phyloP scores from a whole-genome alignment of 2,113 vertebrate genomes.

The Apteryx owenii region DNA sequence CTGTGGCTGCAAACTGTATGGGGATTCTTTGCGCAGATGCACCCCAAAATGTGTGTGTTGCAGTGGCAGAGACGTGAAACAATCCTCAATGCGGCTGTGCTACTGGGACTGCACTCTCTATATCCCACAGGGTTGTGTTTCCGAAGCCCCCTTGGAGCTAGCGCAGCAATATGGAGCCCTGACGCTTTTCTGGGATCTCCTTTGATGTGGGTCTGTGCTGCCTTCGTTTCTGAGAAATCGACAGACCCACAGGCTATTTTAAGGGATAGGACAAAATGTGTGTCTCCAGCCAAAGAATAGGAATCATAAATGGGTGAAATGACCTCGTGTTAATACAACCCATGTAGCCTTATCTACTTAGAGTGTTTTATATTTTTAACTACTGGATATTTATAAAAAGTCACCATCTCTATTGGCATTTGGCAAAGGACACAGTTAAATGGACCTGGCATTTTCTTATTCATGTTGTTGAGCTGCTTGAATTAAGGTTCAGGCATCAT shows the following conservation, averaged over 20 bases:
- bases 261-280: not conserved
- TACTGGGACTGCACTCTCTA: not conserved
- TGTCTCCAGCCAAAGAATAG: not conserved
- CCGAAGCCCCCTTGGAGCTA: not conserved
- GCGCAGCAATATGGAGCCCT: not conserved
- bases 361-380: slow-evolving; percentile 50
- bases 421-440: slow-evolving; percentile 71
- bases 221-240: slow-evolving; percentile 7
- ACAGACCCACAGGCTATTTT: not conserved
- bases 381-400: slow-evolving; percentile 64
- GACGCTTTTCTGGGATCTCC: not conserved
- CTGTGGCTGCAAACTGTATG: not conserved
- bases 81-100: not conserved
- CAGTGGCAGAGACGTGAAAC: not conserved
- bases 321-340: not conserved
- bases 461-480: slow-evolving; percentile 57
- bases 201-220: not conserved
- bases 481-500: slow-evolving; percentile 53
- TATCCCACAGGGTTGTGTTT: not conserved
- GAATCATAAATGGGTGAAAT: slow-evolving; percentile 25
- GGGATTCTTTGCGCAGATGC: not conserved
- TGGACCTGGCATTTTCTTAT: slow-evolving; percentile 67
- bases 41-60: not conserved
- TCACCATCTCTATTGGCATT: slow-evolving; percentile 63
- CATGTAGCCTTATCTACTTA: slow-evolving; percentile 12